Evolutionary conservation across 2,797 vertebrate genomes (phyloP).

Genomic region (Tolypeutes matacus): DNA sequence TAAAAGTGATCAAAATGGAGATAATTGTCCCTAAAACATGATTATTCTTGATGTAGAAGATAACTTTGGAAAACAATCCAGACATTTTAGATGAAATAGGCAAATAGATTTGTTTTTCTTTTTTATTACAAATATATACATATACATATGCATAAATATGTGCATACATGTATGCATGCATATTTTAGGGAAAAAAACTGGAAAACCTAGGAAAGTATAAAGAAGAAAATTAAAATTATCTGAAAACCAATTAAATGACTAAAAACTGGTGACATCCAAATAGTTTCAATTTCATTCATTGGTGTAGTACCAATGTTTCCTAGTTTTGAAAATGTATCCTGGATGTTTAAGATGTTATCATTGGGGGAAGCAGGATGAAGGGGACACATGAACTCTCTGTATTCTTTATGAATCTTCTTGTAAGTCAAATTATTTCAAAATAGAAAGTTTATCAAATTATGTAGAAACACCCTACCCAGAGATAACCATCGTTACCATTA

Average conservation of each 20-base stretch:
- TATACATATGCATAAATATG: not conserved
- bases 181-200: not conserved
- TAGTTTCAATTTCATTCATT: not conserved
- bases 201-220: not conserved
- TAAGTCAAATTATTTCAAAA: not conserved
- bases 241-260: not conserved
- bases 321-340: not conserved
- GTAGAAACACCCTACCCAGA: not conserved
- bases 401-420: not conserved
- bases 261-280: not conserved
- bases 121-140: not conserved
- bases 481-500: not conserved
- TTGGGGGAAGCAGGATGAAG: not conserved
- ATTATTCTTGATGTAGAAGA: not conserved
- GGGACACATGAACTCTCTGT: not conserved
- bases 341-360: not conserved
- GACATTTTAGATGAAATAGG: not conserved
- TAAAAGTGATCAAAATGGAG: no score
- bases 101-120: not conserved
- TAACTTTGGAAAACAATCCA: conserved; percentile 14
- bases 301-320: not conserved
- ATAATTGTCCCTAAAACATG: no score
- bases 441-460: not conserved
- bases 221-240: conserved; percentile 36
- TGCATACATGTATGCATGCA: not conserved